Evolutionary conservation across 2,797 vertebrate species (phyloP).

Genomic region (Myotis myotis): DNA sequence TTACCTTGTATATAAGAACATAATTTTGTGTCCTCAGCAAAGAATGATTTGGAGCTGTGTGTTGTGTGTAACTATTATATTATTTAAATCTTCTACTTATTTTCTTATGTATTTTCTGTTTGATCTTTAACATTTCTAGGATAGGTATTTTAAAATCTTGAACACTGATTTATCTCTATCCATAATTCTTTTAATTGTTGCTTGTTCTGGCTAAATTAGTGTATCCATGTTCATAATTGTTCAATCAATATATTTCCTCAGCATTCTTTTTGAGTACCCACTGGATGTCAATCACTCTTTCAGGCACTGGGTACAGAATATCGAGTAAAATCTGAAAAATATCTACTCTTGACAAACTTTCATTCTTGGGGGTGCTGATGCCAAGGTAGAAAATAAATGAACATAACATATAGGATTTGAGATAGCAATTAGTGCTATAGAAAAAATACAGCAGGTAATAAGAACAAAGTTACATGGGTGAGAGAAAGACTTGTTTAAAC

Average conservation of each 20-base stretch:
- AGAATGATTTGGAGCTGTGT: not conserved
- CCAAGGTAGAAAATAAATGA: not conserved
- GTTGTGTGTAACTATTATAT: not conserved
- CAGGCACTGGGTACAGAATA: not conserved
- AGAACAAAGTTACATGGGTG: not conserved
- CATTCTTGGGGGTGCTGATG: too few species aligned
- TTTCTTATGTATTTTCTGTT: not conserved
- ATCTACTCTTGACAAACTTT: not conserved
- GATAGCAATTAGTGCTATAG: not conserved
- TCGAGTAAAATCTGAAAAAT: not conserved
- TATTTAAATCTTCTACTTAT: not conserved
- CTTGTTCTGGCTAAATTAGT: not conserved
- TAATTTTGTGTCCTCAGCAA: not conserved
- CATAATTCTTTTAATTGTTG: not conserved
- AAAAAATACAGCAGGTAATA: not conserved
- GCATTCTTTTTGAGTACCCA: not conserved
- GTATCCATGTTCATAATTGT: not conserved
- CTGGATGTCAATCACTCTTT: not conserved
- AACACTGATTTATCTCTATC: not conserved
- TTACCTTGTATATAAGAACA: not conserved
- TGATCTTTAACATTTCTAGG: not conserved
- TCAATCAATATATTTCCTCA: not conserved
- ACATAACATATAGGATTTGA: not conserved
- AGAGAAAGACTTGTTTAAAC: not conserved
- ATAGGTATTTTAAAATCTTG: not conserved